These are phyloP conservation scores for Drosophila ambigua DNA, from an alignment of 1,140 invertebrate genomes.

Conservation along the genomic window DNA sequence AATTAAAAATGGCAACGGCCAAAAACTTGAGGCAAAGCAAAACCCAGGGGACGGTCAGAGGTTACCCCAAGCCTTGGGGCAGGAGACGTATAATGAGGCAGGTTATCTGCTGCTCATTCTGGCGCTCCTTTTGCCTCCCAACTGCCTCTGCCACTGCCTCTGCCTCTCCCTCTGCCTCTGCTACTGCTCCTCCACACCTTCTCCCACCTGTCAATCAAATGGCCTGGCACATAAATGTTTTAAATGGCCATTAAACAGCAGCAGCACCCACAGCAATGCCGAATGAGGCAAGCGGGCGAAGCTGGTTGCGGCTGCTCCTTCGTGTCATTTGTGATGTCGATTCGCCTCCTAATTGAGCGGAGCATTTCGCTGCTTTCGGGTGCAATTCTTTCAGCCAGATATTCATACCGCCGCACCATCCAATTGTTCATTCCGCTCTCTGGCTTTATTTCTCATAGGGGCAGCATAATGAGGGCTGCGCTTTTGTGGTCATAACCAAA, in stretches of 20 bases:
- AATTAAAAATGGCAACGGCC: constrained; percentile 65
- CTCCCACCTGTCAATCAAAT: constrained; percentile 70
- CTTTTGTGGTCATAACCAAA: constrained; percentile 31
- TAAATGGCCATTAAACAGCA: constrained; percentile 72
- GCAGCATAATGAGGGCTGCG: constrained; percentile 6
- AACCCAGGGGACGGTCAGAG: background rate
- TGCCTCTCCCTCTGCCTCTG: constrained; percentile 3
- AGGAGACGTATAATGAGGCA: constrained; percentile 58
- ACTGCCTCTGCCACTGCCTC: too few species aligned
- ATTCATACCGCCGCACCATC: background rate
- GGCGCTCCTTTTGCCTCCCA: too few species aligned
- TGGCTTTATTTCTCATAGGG: background rate
- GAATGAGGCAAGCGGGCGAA: too few species aligned
- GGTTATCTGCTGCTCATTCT: constrained; percentile 43
- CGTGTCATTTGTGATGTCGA: background rate
- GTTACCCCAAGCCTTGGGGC: background rate
- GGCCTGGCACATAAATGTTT: constrained; percentile 74
- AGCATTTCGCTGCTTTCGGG: constrained; percentile 36
- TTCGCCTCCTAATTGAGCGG: constrained; percentile 54
- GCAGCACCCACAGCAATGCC: constrained; percentile 19
- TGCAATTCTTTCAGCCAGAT: constrained; percentile 51
- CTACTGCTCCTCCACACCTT: constrained; percentile 1
- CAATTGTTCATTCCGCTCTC: constrained; percentile 28
- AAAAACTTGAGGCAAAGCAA: constrained; percentile 16
- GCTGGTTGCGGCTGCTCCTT: too few species aligned